Evolutionary conservation across 2,113 vertebrate species (phyloP), one percentile per base, ranked within the genome.

Genomic region (Plestiodon gilberti): DNA sequence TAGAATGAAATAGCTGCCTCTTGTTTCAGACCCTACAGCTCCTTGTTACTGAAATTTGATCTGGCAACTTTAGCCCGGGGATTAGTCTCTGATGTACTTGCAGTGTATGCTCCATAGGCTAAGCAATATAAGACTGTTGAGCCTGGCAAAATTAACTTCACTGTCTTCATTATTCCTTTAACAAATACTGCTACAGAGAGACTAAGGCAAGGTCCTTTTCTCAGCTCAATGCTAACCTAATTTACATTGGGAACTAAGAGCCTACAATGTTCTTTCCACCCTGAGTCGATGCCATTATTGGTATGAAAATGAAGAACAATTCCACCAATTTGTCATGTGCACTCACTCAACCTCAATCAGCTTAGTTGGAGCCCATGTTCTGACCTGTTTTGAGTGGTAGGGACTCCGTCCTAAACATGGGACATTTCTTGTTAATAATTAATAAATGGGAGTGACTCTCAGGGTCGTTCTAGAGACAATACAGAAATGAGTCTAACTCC

Each of bases 231-330:
- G 75, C 91, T 85, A 92, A 69, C 38, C 28, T 70, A 79, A 69
- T 90, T 92, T 84, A 86, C 81, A 91, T 78, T 85, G 85, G 89
- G 84, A 92, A 91, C 83, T 76, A 86, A 87, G 82, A 83, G 74
- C 86, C 74, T 61, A 48, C 13, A n/a, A 48, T 77, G 43, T 92
- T 92, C 89, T 78, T 92, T 89, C 62, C 78, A 81, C 87, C 69
- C 62, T 87, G 35, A 69, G 38, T 91, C 84, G 80, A 90, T 74
- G 76, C 20, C 78, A 87, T 69, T 92, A 85, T 1, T 92, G 74
- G 81, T 70, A 87, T 86, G 69, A 89, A 87, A 87, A 82, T 84
- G 81, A 88, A 91, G 55, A 89, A 83, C 87, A 87, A 0, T 81
- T 90, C 80, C 77, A 35, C 62, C 91, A 48, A 57, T 67, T 85